These are phyloP conservation scores for Hipposideros armiger DNA, from an alignment of 2,113 vertebrate genomes.

Conservation along the genomic window DNA sequence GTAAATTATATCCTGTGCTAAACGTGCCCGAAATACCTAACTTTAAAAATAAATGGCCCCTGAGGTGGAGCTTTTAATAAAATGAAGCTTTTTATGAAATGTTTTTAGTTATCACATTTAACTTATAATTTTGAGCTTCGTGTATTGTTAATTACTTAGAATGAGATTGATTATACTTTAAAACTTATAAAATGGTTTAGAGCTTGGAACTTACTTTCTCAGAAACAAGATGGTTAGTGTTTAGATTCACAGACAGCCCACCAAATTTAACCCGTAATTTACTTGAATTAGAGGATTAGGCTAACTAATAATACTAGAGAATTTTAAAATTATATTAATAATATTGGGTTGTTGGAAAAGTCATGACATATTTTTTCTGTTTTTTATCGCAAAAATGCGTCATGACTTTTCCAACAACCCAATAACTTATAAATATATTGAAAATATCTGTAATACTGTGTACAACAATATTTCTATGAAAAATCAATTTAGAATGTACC, in stretches of 20 bases:
- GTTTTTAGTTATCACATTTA: slow-evolving; percentile 20
- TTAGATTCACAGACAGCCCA: neutral
- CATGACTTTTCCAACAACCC: too few species aligned
- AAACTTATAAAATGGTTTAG: slow-evolving; percentile 45
- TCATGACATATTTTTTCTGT: too few species aligned
- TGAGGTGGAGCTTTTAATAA: slow-evolving; percentile 50
- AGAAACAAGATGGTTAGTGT: neutral
- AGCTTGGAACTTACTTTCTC: slow-evolving; percentile 39
- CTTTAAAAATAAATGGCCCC: slow-evolving; percentile 62
- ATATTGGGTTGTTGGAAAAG: neutral
- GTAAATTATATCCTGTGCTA: neutral
- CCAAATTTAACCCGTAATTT: neutral
- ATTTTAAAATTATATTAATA: slow-evolving; percentile 37
- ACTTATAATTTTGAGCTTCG: slow-evolving; percentile 59
- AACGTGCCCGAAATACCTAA: slow-evolving; percentile 32
- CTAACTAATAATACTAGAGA: slow-evolving; percentile 4
- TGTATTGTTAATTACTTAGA: slow-evolving; percentile 17
- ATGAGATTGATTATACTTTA: slow-evolving; percentile 18
- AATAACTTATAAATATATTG: neutral
- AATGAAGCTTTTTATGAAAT: neutral
- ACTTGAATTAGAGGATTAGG: neutral
- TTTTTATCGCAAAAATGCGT: too few species aligned
- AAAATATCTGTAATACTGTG: neutral
- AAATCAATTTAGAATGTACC: slow-evolving; percentile 14
- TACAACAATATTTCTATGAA: neutral